Conservation (phyloP, 2,113 vertebrate genomes). For the Platysternon megacephalum region DNA sequence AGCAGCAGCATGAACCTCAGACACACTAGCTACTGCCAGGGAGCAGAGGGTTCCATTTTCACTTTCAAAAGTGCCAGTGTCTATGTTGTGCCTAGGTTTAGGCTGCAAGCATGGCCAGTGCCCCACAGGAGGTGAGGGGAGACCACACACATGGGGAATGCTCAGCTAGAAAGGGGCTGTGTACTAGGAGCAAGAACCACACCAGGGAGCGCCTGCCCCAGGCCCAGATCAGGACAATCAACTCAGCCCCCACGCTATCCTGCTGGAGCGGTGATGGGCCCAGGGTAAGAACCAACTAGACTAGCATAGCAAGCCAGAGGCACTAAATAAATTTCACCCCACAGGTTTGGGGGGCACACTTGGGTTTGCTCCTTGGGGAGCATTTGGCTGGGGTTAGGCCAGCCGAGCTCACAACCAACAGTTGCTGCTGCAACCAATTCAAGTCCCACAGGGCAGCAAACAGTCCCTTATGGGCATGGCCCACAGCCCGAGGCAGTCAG, state of each 20-base stretch:
- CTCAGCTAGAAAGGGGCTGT: background rate
- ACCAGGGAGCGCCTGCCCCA: background rate
- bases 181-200: background rate
- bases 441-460: too few species aligned
- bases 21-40: too few species aligned
- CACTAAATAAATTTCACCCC: background rate
- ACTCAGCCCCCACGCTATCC: too few species aligned
- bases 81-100: too few species aligned
- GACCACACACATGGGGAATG: background rate
- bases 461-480: too few species aligned
- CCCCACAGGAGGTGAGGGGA: background rate
- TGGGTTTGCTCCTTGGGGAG: background rate
- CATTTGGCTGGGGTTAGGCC: background rate
- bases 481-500: too few species aligned
- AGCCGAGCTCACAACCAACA: background rate
- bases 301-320: too few species aligned
- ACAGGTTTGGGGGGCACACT: background rate
- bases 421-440: background rate
- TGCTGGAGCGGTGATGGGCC: background rate
- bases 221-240: background rate
- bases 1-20: too few species aligned
- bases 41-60: too few species aligned
- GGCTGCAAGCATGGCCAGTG: too few species aligned
- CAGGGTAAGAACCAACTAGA: background rate
- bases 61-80: too few species aligned